Evolutionary conservation across 2,113 vertebrate species (phyloP).

Genomic region (Ranitomeya imitator): DNA sequence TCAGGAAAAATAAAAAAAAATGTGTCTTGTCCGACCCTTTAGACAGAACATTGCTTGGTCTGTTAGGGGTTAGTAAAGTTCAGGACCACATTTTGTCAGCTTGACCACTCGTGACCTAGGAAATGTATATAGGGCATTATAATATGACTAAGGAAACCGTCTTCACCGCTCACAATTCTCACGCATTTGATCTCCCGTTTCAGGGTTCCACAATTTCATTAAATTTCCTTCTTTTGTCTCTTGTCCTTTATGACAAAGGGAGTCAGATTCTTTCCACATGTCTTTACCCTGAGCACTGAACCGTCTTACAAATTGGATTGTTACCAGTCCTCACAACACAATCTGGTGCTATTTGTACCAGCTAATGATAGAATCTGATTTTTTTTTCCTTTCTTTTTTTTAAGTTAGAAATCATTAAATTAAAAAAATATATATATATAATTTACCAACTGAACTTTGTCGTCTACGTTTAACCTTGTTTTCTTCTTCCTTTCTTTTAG

Average conservation of each 20-base stretch:
- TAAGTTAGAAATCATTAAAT: too few relatives aligned
- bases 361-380: background rate
- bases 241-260: background rate
- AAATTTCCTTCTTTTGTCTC: background rate
- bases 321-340: background rate
- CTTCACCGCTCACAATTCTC: background rate
- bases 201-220: background rate
- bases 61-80: background rate
- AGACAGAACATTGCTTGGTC: background rate
- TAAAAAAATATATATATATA: too few relatives aligned
- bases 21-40: too few relatives aligned
- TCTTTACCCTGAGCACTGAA: slow-evolving; percentile 11
- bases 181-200: background rate
- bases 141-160: background rate
- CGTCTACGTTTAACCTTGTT: background rate
- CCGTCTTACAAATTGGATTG: background rate
- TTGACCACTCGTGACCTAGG: background rate
- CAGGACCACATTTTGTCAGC: background rate
- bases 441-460: too few relatives aligned
- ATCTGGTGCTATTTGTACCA: background rate
- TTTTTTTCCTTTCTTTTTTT: background rate
- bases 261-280: background rate
- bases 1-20: too few relatives aligned
- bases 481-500: slow-evolving; percentile 64
- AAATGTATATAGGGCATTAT: background rate